Evolutionary conservation across 2,113 vertebrate species (phyloP), one percentile per base, ranked within the genome.

Genomic region (Cryptomyrus ogoouensis): DNA sequence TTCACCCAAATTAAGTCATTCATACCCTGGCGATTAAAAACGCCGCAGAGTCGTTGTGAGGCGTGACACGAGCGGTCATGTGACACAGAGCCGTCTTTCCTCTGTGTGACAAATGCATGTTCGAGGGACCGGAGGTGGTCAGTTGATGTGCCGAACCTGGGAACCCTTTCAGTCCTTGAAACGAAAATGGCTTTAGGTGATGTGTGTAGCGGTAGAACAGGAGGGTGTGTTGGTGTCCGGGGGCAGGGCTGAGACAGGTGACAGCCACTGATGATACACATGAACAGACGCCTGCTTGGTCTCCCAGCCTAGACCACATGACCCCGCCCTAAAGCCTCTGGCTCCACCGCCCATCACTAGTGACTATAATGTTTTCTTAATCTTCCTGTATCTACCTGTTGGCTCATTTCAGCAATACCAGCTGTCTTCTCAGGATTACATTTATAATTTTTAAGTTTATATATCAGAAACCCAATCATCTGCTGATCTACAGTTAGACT

Each of bases 21-120:
- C 49, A 58, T 89, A 89, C 90, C 88, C 89, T 91, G 88, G 89
- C 91, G 89, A 92, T 91, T 91, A 92, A 90, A 90, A 92, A 86
- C 91, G 88, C 84, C 85, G 44, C 88, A 58, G 84, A 53, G 58
- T 50, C 89, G 90, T 90, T 92, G 87, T 89, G 83, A 90, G 88
- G 42, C 50, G 91, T 74, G 42, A 62, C 13, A 50, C 4, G 9
- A 70, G 31, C 83, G 2, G 5, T 31, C 49, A 9, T 3, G 49
- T 42, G 21, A 46, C 88, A 80, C 27, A 8, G n/a, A 15, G 47
- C 3, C 19, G 35, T 42, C 13, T 70, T 47, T 10, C 83, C 83
- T 47, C 19, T 2, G 19, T n/a, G 44, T 24, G 44, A 84, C 83
- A 84, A n/a, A 85, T 47, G 21, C 77, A 46, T 24, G 17, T 9